Evolutionary conservation across 2,113 vertebrate genomes (phyloP).

Genomic region (Eonycteris spelaea): DNA sequence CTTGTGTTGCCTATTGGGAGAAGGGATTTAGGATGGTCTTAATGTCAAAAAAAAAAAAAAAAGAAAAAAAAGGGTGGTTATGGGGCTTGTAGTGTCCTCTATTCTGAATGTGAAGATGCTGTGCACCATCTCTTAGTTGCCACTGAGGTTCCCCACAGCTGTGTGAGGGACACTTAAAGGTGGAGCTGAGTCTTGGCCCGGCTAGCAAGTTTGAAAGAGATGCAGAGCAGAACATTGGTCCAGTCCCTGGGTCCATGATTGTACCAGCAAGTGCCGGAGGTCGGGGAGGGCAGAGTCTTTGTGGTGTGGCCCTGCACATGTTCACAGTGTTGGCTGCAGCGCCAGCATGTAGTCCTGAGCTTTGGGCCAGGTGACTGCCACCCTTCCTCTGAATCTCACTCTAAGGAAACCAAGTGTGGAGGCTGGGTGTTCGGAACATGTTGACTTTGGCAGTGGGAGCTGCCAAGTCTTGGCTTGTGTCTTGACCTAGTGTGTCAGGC

Average conservation of each 20-base stretch:
- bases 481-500: background rate
- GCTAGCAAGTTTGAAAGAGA: background rate
- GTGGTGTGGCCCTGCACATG: accelerated
- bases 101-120: background rate
- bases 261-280: background rate
- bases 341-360: background rate
- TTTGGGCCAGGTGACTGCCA: background rate
- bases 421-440: background rate
- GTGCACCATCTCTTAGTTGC: background rate
- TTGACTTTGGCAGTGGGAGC: background rate
- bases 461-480: background rate
- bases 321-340: background rate
- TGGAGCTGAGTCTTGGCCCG: background rate
- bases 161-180: background rate
- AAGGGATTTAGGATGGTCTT: background rate
- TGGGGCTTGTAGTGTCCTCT: background rate
- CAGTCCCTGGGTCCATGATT: background rate
- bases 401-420: background rate
- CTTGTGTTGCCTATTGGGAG: background rate
- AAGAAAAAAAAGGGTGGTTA: too few relatives aligned
- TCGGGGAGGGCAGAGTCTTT: background rate
- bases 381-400: background rate
- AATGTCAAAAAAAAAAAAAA: background rate
- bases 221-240: background rate
- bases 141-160: too few relatives aligned